Conservation (phyloP, 1,140 invertebrate species). For the Riptortus pedestris region DNA sequence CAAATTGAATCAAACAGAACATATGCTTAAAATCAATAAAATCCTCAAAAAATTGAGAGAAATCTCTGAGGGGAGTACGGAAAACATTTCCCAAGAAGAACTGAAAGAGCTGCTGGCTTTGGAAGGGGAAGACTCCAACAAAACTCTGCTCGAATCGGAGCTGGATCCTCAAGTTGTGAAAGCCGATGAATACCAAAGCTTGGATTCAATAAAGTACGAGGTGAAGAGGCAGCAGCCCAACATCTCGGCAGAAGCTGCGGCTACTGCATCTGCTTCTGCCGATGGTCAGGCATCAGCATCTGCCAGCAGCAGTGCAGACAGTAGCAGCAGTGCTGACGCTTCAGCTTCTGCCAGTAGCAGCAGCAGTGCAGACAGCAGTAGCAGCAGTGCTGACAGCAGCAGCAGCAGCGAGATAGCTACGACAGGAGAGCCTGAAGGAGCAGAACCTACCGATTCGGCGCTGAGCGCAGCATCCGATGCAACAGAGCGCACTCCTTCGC, state of each 20-base stretch:
- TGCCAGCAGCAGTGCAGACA: background rate
- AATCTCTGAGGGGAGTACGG: constrained; percentile 37
- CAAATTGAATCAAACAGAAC: constrained; percentile 33
- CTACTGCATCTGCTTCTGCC: background rate
- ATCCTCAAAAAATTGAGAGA: constrained; percentile 40
- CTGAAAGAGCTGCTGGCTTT: constrained; percentile 35
- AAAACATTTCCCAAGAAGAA: constrained; percentile 33
- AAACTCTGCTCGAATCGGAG: background rate
- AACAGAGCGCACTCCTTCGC: constrained; percentile 33
- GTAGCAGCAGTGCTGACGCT: background rate
- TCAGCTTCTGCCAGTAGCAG: background rate
- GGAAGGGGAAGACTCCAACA: constrained; percentile 18
- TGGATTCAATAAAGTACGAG: background rate
- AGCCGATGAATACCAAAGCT: background rate
- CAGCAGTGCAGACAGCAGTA: background rate
- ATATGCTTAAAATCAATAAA: constrained; percentile 39
- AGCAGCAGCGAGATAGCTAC: background rate
- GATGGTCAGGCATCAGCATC: background rate
- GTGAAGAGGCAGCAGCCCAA: constrained; percentile 14
- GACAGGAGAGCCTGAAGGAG: background rate
- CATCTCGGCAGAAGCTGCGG: background rate
- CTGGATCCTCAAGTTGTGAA: background rate
- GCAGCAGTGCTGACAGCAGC: background rate
- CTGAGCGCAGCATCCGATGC: background rate
- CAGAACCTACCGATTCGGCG: background rate